Evolutionary conservation across 2,113 vertebrate genomes (phyloP).

Genomic region (Budorcas taxicolor): DNA sequence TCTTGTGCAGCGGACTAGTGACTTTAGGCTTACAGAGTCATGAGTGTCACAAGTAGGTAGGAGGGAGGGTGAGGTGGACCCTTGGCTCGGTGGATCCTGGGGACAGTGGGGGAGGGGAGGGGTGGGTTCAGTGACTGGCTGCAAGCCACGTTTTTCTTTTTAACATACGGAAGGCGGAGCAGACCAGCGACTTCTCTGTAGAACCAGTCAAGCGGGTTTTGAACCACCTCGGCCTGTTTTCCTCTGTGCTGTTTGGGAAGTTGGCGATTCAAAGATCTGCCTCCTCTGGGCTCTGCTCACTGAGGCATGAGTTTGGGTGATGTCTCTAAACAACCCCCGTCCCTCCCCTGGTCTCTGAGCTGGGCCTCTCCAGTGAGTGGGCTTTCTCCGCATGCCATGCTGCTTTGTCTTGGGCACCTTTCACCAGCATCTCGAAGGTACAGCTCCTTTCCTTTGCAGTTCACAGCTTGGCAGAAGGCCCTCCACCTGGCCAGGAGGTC

Average conservation of each 20-base stretch:
- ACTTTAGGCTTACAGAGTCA: background rate
- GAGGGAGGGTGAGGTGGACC: background rate
- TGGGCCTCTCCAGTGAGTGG: background rate
- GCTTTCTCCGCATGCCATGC: background rate
- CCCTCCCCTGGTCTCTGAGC: background rate
- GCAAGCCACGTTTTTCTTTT: conserved; percentile 50
- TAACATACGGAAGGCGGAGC: conserved; percentile 39
- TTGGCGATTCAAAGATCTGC: conserved; percentile 30
- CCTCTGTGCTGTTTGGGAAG: conserved; percentile 43
- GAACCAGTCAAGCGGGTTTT: conserved; percentile 72
- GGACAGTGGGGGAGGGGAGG: background rate
- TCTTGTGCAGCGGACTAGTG: background rate
- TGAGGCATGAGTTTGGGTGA: background rate
- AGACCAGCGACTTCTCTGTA: conserved; percentile 40
- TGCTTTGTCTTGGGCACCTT: background rate
- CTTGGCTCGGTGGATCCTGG: background rate
- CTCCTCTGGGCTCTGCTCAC: conserved; percentile 23
- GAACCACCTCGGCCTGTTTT: conserved; percentile 49
- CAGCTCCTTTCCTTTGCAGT: background rate
- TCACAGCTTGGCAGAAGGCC: background rate
- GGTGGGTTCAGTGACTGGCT: conserved; percentile 1
- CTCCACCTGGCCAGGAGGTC: background rate
- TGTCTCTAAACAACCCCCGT: conserved; percentile 20
- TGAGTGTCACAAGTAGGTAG: background rate
- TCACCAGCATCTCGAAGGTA: background rate